Base-by-base conservation (phyloP, 2,888 invertebrate genomes). In the Parapristionchus giblindavisi region DNA sequence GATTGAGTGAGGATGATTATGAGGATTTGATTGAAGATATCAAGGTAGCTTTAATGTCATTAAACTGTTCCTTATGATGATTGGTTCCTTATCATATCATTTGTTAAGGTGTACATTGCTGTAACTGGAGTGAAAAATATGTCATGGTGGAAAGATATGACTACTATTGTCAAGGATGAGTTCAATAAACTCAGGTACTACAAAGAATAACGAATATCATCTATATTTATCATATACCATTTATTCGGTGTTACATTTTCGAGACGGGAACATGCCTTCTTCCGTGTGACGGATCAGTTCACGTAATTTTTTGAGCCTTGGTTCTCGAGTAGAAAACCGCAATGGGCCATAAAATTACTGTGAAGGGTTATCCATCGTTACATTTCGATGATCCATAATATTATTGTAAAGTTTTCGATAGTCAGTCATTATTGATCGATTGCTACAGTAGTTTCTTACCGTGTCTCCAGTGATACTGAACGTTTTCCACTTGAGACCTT, bases 11-110 rank as follows among this genome's bases (percentile, higher is more conserved):
- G 6, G 92, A 93, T 81, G 98, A 99, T 89, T 90, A 98, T 32
- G 98, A 99, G 89, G 99, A 99, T 90, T 90, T 99, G 24, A 91
- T 96, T 0, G 97, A 94, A 83, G 99, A 99, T 88, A 98, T 99
- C 76, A 94, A 95, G 89, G 90, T 90, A 4, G 27, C 54, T 2
- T n/a, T 24, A 32, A 24, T 48, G 38, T 17, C n/a, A n/a, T n/a
- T 65, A 4, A 3, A 32, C 17, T 21, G 34, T 4, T 61, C 8
- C 14, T 14, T 61, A 75, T 65, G 75, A 70, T 24, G 71, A 66
- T 36, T 73, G 73, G 6, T 21, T 40, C 17, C 43, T 27, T 1
- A 17, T 29, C 29, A 65, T 65, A 0, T 27, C 8, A 11, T 14
- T 21, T 65, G n/a, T 76, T 8, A 11, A 66, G 72, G 66, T 56